Evolutionary conservation across 2,797 vertebrate genomes (phyloP).

Genomic region (Phaenicophaeus curvirostris): DNA sequence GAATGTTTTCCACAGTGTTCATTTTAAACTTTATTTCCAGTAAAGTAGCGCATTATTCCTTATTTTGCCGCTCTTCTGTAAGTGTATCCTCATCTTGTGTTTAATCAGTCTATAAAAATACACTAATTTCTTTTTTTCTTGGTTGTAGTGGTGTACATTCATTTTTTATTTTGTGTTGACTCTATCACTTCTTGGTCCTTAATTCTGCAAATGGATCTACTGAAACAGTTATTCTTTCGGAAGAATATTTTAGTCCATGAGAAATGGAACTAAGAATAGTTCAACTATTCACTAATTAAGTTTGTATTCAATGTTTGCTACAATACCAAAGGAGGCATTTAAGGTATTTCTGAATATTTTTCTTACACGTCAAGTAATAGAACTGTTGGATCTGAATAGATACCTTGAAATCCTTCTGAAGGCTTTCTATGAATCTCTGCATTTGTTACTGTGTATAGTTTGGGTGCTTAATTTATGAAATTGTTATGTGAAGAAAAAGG

Average conservation of each 20-base stretch:
- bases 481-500: neutral
- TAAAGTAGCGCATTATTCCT: neutral
- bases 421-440: neutral
- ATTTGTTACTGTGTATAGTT: neutral
- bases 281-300: neutral
- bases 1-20: neutral
- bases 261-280: neutral
- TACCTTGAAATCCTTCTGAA: neutral
- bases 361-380: neutral
- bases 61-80: neutral
- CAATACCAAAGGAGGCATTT: neutral
- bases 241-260: neutral
- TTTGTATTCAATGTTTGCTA: neutral
- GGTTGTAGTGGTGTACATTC: neutral
- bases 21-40: neutral
- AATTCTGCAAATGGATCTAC: neutral
- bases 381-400: neutral
- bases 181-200: neutral
- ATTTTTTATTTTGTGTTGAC: neutral
- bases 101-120: neutral
- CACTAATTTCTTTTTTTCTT: neutral
- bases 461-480: neutral
- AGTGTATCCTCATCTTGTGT: neutral
- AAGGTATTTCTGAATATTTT: neutral
- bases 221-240: neutral